Percentiles rank a stretch among this genome's conserved stretches.
Conservation (phyloP, 2,888 invertebrate species). For the Camponotus fellah region DNA sequence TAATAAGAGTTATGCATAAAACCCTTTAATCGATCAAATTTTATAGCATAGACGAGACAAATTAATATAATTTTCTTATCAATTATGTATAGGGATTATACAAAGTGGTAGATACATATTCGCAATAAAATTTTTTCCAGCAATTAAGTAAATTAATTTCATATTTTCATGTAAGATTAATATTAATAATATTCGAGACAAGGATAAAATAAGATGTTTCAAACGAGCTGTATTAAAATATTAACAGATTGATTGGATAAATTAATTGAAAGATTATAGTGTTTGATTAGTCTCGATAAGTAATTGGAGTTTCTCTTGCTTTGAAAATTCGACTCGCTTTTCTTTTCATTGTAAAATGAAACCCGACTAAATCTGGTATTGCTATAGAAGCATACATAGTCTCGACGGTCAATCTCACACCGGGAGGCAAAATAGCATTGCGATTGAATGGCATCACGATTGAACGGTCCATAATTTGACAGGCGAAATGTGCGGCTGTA, state of each 20-base stretch:
- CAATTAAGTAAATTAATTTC: background rate
- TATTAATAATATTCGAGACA: background rate
- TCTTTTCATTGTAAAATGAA: slow-evolving; percentile 25
- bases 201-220: background rate
- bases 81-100: background rate
- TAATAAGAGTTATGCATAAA: background rate
- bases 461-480: slow-evolving; percentile 71
- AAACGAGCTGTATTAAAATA: background rate
- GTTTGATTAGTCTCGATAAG: slow-evolving; percentile 59
- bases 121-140: background rate
- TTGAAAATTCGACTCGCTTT: slow-evolving; percentile 9
- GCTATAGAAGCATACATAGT: slow-evolving; percentile 19
- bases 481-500: slow-evolving; percentile 68
- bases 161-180: background rate
- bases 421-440: slow-evolving; percentile 56
- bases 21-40: background rate
- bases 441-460: slow-evolving; percentile 58
- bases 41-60: background rate
- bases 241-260: background rate
- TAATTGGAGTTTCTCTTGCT: slow-evolving; percentile 10
- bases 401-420: slow-evolving; percentile 50
- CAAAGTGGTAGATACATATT: background rate
- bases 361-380: slow-evolving; percentile 23
- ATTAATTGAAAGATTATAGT: slow-evolving; percentile 6
- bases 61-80: background rate